These are phyloP conservation scores for Spicauda simplicius DNA, from an alignment of 2,888 invertebrate genomes.

Conservation along the genomic window DNA sequence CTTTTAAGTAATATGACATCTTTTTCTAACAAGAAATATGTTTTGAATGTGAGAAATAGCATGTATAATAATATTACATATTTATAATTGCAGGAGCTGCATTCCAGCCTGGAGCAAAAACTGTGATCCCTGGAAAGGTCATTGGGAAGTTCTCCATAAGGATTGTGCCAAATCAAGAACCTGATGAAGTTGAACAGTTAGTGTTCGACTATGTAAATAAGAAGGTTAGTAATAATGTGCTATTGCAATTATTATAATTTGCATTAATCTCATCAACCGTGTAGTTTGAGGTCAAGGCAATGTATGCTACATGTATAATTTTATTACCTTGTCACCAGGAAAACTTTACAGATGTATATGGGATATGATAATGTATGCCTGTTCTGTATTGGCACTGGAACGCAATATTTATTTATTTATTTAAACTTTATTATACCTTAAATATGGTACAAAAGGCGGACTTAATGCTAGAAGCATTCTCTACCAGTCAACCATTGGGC, in stretches of 20 bases:
- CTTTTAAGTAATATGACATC: neutral
- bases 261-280: too few species aligned
- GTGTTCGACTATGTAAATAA: conserved; percentile 91
- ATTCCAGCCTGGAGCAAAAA: conserved; percentile 96
- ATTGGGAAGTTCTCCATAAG: conserved; percentile 98
- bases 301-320: neutral
- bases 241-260: too few species aligned
- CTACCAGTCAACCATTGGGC: too few species aligned
- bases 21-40: too few species aligned
- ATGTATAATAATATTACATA: neutral
- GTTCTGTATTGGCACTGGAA: too few species aligned
- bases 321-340: too few species aligned
- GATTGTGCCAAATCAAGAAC: conserved; percentile 97
- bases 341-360: too few species aligned
- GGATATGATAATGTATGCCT: too few species aligned
- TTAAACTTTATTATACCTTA: too few species aligned
- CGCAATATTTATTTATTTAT: too few species aligned
- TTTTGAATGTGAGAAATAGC: neutral
- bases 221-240: conserved; percentile 62
- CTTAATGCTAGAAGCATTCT: too few species aligned
- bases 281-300: neutral
- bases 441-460: too few species aligned
- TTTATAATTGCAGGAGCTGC: conserved; percentile 87
- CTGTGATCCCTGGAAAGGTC: conserved; percentile 97
- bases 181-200: conserved; percentile 91